Base-by-base conservation (phyloP, 2,113 vertebrate species). In the Seriola quinqueradiata region DNA sequence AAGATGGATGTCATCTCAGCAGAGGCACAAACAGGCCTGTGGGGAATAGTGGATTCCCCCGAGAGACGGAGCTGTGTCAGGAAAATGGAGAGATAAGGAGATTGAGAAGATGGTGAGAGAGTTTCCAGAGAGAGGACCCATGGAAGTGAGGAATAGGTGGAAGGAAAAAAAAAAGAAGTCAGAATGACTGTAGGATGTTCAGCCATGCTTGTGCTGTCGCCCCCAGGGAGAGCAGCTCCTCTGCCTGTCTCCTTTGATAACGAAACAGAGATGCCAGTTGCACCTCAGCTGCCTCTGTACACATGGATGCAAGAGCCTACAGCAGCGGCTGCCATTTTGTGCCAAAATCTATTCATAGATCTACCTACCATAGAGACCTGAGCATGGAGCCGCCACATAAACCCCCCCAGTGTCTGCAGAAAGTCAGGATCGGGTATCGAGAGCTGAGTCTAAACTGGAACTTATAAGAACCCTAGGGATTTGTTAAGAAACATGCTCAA, bases 191-290 rank as follows among this genome's bases (percentile, higher is more conserved):
- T 2, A 60, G 84, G 75, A 79, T 66, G 78, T 84, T 79, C 55
- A 65, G 75, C 67, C 40, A 58, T 17, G 64, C 63, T 64, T 59
- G 50, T 66, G 77, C 38, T 44, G 55, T 52, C 34, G 12, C 73
- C 81, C 40, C 74, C 25, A 70, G 87, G 81, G 80, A 73, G 55
- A 81, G 44, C 32, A 16, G 63, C 70, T 84, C 83, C 81, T 70
- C 83, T n/a, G 75, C 65, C 91, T 91, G 90, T 81, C 86, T 83
- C 48, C 77, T 87, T 78, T 84, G 92, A 92, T 93, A 90, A 91
- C 59, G 44, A 76, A 77, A 60, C 57, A 8, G 70, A 87, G 86
- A 87, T 70, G 83, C 84, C 88, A 84, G 83, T 75, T 85, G 81
- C 64, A 79, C 79, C 84, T 78, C 54, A 5, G 70, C 68, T 79